Conservation (phyloP, 2,797 vertebrate species). For the Rhincodon typus region DNA sequence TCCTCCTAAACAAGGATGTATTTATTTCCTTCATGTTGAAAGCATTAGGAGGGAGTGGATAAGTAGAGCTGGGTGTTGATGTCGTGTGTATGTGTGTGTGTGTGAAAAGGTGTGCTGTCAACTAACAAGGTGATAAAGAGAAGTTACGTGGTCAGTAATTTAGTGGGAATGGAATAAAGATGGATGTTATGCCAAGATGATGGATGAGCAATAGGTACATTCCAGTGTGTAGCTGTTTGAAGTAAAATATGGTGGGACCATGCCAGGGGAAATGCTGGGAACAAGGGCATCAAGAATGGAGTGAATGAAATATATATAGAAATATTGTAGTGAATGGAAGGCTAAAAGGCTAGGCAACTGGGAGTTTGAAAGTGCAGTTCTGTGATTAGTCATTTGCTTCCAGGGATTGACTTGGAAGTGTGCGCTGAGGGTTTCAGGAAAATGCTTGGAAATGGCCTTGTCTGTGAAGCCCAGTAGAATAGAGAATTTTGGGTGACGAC, state of each 20-base stretch:
- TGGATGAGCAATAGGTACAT: not conserved
- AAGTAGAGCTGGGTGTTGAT: not conserved
- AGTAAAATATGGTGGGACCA: not conserved
- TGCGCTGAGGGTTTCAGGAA: not conserved
- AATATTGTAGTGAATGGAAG: not conserved
- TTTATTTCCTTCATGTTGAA: not conserved
- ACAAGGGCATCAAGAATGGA: not conserved
- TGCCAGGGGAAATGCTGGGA: not conserved
- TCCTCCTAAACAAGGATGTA: not conserved
- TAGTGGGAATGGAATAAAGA: not conserved
- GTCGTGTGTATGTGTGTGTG: not conserved
- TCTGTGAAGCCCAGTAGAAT: not conserved
- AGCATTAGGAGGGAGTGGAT: no score
- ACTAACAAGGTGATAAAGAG: not conserved
- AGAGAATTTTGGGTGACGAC: not conserved
- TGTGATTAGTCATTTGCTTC: not conserved
- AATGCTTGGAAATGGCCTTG: not conserved
- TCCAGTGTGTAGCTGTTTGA: not conserved
- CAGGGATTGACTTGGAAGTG: not conserved
- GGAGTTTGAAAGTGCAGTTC: not conserved
- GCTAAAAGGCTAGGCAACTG: not conserved
- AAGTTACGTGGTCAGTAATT: not conserved
- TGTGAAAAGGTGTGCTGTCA: not conserved
- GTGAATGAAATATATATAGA: not conserved
- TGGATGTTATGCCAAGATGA: no score